Base-by-base conservation (phyloP, 1,140 invertebrate species). In the Meloidogyne exigua region DNA sequence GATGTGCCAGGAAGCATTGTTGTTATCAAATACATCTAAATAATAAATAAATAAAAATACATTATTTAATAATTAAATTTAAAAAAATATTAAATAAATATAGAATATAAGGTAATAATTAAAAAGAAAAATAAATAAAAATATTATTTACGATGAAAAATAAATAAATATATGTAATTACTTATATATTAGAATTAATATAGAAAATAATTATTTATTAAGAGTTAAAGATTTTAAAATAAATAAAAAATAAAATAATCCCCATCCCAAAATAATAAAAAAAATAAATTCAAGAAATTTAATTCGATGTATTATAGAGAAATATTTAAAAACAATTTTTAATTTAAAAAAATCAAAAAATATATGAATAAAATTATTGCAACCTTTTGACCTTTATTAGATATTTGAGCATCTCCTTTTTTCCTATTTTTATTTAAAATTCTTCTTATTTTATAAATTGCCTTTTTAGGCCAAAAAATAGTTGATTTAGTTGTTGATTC, bases 1-100 rank as follows among this genome's bases (percentile, higher is more conserved):
- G 72, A 57, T 32, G 49, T 63, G 12, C 28, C 71, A 39, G 85
- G 83, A 32, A 83, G 63, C 23, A 87, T 72, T 25, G 86, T 84
- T 25, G 85, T 87, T 42, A 87, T 87, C 25, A 87, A 70, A 71
- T 87, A 87, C 84, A 85, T 87, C 85, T 87, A 26, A 76, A 76
- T 75, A 18, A 65, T 15, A 68, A 72, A 64, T 39, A 15, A 44
- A 44, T 44, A 26, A n/a, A 25, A 25, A 26, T 36, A 44, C 13
- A 18, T 28, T 36, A 69, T 44, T 44, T 26, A 69, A 18, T 11
- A 69, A 18, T n/a, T 28, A 13, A 32, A 26, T 69, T 11, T 36
- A 13, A 15, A 13, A 69, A 26, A 69, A 36, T 26, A 69, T 69
- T 69, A 1, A 32, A 32, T 32, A 3, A 32, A 32, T 32, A 32